Percentiles rank a stretch among this genome's conserved stretches.
These are phyloP conservation scores for Mallateleia sp. DNA, from an alignment of 2,888 invertebrate species.

Conservation along the genomic window DNA sequence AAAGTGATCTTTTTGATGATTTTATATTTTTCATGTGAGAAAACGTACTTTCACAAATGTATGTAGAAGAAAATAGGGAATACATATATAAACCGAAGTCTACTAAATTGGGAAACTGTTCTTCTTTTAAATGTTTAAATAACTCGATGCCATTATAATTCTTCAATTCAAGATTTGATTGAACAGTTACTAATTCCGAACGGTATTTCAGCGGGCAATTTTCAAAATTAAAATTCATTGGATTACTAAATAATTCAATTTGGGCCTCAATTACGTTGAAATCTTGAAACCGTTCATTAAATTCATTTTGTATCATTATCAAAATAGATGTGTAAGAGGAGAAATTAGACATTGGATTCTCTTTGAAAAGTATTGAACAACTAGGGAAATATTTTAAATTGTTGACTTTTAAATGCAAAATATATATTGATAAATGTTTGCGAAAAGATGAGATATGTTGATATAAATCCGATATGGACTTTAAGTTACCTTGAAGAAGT, in stretches of 20 bases:
- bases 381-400: background rate
- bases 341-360: background rate
- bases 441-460: conserved; percentile 8
- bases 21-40: conserved; percentile 22
- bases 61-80: conserved; percentile 8
- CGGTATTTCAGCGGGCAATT: background rate
- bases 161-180: conserved; percentile 10
- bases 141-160: background rate
- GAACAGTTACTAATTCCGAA: background rate
- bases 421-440: background rate
- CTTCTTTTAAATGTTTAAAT: conserved; percentile 1
- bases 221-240: background rate
- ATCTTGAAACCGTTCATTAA: background rate
- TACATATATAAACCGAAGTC: conserved; percentile 20
- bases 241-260: conserved; percentile 7
- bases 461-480: conserved; percentile 10
- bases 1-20: conserved; percentile 3
- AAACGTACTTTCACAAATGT: conserved; percentile 32
- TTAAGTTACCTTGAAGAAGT: conserved; percentile 20
- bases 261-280: background rate
- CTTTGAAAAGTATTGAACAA: background rate
- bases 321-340: background rate
- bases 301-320: background rate
- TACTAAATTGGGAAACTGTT: conserved; percentile 8
- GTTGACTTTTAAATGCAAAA: background rate